phyloP scores from a whole-genome alignment of 2,113 vertebrate species.

The Hyperopisus bebe region DNA sequence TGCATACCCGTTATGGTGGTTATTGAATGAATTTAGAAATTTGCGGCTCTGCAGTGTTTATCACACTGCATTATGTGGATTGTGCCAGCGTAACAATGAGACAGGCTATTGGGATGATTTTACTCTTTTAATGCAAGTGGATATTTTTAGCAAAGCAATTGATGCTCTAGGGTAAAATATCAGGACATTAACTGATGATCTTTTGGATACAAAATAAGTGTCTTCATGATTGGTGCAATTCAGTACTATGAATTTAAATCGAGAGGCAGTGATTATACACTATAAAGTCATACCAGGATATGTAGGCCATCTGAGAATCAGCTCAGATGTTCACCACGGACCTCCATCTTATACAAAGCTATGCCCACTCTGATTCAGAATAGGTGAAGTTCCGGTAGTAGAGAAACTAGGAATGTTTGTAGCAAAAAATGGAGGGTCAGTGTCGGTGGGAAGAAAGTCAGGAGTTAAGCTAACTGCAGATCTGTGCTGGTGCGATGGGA shows the following conservation, averaged over 20 bases:
- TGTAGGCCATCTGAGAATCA: not conserved
- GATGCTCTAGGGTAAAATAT: not conserved
- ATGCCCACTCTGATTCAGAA: not conserved
- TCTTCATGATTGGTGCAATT: not conserved
- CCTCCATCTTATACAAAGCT: not conserved
- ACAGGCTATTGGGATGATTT: not conserved
- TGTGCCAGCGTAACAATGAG: not conserved
- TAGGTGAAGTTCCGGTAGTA: not conserved
- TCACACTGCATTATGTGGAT: not conserved
- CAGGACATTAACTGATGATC: not conserved
- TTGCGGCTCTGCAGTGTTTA: not conserved
- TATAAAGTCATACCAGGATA: not conserved
- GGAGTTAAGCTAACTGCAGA: not conserved
- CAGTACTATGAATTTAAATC: not conserved
- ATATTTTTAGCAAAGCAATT: constrained; percentile 3
- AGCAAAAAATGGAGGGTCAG: not conserved
- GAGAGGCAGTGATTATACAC: not conserved
- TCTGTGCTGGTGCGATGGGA: not conserved
- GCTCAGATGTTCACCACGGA: not conserved
- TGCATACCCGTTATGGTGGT: not conserved
- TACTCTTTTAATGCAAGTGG: not conserved
- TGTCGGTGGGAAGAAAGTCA: not conserved
- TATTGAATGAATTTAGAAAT: not conserved
- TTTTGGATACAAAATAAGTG: not conserved
- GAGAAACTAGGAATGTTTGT: not conserved